phyloP scores from a whole-genome alignment of 2,113 vertebrate genomes.

The Heterochromis multidens region DNA sequence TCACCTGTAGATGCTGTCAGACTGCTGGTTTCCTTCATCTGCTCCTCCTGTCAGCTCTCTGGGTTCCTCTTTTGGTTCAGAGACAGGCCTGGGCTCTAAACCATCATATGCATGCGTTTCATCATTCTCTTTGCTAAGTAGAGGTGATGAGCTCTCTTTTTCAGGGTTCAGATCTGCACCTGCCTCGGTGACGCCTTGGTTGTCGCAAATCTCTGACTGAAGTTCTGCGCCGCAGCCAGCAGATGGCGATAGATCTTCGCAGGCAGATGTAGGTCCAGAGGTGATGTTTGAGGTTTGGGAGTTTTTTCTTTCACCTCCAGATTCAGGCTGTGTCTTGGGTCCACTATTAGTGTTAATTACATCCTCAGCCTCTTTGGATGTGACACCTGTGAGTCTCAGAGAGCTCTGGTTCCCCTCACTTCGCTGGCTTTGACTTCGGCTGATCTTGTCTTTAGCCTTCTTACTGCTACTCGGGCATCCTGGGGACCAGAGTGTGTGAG shows the following conservation, averaged over 20 bases:
- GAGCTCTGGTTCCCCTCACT: conserved; percentile 23
- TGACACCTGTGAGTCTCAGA: background rate
- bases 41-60: background rate
- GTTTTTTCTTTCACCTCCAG: background rate
- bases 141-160: background rate
- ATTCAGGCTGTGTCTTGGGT: background rate
- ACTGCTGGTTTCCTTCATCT: background rate
- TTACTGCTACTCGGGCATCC: conserved; percentile 21
- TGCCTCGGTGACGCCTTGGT: background rate
- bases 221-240: background rate
- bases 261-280: background rate
- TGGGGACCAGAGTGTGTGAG: background rate
- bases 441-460: conserved; percentile 59
- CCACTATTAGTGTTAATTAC: background rate
- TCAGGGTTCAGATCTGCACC: background rate
- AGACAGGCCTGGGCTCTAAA: background rate
- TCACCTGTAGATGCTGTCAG: conserved; percentile 23
- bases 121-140: background rate
- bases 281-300: background rate
- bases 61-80: background rate
- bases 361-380: background rate
- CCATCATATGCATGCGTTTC: background rate
- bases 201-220: background rate
- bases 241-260: conserved; percentile 29
- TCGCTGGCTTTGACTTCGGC: conserved; percentile 58